Conservation (phyloP, 2,797 vertebrate genomes). For the Falco berigora region DNA sequence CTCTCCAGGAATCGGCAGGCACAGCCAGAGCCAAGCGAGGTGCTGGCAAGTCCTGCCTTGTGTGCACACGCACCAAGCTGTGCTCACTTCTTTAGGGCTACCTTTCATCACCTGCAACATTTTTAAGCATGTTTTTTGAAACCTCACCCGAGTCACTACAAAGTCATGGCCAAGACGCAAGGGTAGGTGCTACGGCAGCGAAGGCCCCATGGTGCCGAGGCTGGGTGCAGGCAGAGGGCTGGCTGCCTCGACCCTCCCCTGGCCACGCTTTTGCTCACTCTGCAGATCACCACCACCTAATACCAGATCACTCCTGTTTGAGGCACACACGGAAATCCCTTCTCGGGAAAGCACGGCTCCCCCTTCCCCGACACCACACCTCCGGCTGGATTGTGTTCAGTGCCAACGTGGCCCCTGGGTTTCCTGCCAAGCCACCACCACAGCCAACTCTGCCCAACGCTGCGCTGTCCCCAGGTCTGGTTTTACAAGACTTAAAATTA, state of each 20-base stretch:
- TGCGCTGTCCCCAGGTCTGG: neutral
- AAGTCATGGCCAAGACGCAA: neutral
- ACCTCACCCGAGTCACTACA: neutral
- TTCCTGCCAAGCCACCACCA: neutral
- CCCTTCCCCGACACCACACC: neutral
- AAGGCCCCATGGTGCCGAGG: neutral
- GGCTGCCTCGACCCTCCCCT: neutral
- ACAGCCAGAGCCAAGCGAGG: neutral
- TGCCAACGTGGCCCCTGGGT: fast-evolving
- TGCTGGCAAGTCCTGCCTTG: fast-evolving
- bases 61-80: fast-evolving
- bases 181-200: fast-evolving
- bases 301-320: neutral
- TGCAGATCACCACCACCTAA: neutral
- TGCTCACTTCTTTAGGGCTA: neutral
- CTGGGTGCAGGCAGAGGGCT: neutral
- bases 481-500: neutral
- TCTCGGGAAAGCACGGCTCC: fast-evolving
- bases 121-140: neutral
- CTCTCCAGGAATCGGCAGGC: fast-evolving
- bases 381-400: too few relatives aligned
- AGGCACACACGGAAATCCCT: neutral
- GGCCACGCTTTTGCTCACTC: neutral
- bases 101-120: neutral
- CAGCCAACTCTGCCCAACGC: neutral